Evolutionary conservation across 1,140 invertebrate genomes (phyloP), one percentile per base, ranked within the genome.

Genomic region (Zaprionus ghesquierei): DNA sequence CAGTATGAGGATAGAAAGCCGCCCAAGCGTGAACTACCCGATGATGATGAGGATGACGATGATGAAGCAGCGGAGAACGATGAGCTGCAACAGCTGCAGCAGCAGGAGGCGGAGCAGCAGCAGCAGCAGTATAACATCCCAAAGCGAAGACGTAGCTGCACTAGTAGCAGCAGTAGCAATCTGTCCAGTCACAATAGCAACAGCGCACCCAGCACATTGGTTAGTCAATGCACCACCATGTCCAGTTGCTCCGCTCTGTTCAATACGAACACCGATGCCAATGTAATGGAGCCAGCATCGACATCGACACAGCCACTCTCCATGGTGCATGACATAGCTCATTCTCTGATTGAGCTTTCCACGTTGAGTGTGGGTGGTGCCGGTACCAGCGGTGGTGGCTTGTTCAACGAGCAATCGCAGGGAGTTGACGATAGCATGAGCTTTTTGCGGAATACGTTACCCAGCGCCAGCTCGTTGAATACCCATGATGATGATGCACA

Each of bases 311-410:
- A 3, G n/a, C 46, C n/a, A 6, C 49, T 25, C 6, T 64, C 31
- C 60, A 71, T 41, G 29, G 59, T 71, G 35, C 69, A 75, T 23
- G 70, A 75, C 6, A 77, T 81, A 6, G 77, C 63, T 2, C 64
- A 71, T 15, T 66, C 82, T 0, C 64, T 86, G 31, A 75, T 87
- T 22, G 82, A 81, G 27, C 50, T 86, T 1, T 75, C 80, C n/a
- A 68, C 74, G 4, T 25, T 65, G 20, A 73, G 54, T 44, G 69
- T 31, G 25, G 46, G 20, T 20, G 44, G n/a, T 33, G 31, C 59
- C n/a, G 31, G 60, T 18, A n/a, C 29, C 20, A 29, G 29, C 20
- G 53, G 13, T 13, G 41, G 31, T 33, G 69, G 44, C 0, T 9
- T 73, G 2, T 77, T 79, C 5, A 73, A 73, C 31, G 69, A 77